Base-by-base conservation (phyloP, 2,113 vertebrate species). In the Emydura subglobosa region DNA sequence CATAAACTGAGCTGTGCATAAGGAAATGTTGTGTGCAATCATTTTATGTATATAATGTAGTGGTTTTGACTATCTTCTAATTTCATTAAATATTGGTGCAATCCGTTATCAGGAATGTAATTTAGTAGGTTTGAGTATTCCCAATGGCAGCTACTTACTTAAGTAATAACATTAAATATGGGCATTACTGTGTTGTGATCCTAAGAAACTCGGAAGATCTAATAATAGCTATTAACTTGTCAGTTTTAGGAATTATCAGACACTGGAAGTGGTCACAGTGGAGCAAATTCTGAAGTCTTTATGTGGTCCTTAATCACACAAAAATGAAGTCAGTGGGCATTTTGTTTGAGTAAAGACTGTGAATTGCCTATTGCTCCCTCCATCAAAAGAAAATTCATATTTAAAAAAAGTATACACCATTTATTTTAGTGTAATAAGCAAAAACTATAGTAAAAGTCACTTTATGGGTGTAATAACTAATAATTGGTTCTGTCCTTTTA, bases 361-460 rank as follows among this genome's bases (percentile, higher is more conserved):
- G 29, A 44, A 59, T 59, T 85, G 72, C 80, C 81, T 89, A 27
- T 50, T 74, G 31, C 87, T 88, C n/a, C 50, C 72, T 89, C 65
- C 24, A 1, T 51, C 27, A 88, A 85, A 54, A 87, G 42, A 93
- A 76, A 85, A 91, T 31, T 55, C 2, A 0, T 53, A 5, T 61
- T 86, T 84, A 5, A 84, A 91, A 91, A 39, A 39, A 79, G 10
- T 68, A 49, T 68, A 39, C 55, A 49, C 72, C 50, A 34, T 88
- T 96, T 96, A 7, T 92, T 92, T 82, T 93, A 93, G 65, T 49
- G 57, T n/a, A 81, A 83, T 82, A 82, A 79, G 84, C 55, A 91
- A 89, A 94, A 93, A 4, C 6, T 53, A 12, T 78, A 57, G 55
- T 2, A 0, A 31, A 93, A 95, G 78, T 92, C 74, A 87, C 91